A percentile compares a stretch with the other conserved stretches of the same genome.
Evolutionary conservation across 2,113 vertebrate genomes (phyloP).

Genomic region (Nyctibius bracteatus): DNA sequence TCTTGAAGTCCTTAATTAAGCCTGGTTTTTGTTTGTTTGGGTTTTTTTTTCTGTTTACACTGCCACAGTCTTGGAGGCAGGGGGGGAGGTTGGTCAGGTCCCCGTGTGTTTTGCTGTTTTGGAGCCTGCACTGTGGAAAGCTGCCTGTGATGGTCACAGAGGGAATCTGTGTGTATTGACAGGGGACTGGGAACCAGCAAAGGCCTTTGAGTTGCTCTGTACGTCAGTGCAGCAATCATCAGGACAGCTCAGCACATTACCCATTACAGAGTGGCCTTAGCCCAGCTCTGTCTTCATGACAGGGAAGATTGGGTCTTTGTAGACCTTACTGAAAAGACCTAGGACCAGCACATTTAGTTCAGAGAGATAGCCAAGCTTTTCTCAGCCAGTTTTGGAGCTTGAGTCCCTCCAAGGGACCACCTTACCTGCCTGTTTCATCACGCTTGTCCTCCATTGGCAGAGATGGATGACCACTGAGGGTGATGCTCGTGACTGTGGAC

Average conservation of each 20-base stretch:
- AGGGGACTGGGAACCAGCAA: neutral
- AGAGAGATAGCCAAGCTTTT: neutral
- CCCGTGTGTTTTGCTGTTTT: neutral
- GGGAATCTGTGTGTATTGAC: neutral
- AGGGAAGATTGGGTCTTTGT: neutral
- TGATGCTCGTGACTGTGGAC: accelerated
- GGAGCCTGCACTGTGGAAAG: neutral
- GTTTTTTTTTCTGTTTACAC: neutral
- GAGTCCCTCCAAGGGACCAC: neutral
- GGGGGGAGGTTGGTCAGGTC: neutral
- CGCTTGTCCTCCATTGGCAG: accelerated
- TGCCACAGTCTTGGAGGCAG: neutral
- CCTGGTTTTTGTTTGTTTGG: neutral
- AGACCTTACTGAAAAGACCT: neutral
- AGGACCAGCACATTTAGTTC: neutral
- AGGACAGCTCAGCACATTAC: neutral
- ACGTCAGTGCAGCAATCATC: neutral
- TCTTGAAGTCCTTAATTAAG: constrained; percentile 37
- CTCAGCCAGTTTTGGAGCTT: neutral
- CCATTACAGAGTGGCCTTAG: neutral
- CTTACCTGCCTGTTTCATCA: neutral
- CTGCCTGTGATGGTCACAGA: neutral
- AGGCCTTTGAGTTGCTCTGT: neutral
- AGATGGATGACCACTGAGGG: too few relatives aligned
- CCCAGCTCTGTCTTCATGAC: neutral